phyloP scores from a whole-genome alignment of 2,888 invertebrate species.

The Heterodera filipjevi region DNA sequence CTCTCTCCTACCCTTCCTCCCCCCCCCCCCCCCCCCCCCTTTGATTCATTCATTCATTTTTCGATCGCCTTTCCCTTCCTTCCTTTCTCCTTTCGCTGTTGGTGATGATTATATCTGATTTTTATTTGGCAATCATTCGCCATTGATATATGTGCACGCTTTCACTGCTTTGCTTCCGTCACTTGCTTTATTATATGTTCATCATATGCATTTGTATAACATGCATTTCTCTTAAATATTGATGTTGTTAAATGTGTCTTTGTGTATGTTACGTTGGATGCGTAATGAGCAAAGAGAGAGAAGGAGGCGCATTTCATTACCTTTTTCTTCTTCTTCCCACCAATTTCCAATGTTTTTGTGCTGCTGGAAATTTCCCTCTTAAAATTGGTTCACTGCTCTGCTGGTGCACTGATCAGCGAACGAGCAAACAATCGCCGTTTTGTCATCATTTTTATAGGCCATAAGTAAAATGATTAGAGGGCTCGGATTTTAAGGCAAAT shows the following conservation, averaged over 20 bases:
- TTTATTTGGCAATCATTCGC: no score
- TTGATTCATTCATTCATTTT: background rate
- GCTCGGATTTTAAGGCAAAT: no score
- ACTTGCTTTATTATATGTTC: background rate
- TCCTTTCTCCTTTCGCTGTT: background rate
- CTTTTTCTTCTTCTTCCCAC: background rate
- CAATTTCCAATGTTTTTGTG: background rate
- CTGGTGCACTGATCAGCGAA: no score
- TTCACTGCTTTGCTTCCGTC: background rate
- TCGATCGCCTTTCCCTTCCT: background rate
- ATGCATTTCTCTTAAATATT: background rate
- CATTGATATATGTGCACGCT: no score
- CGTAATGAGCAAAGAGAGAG: background rate
- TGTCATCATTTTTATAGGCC: no score
- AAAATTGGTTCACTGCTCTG: background rate
- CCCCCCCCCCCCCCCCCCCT: background rate
- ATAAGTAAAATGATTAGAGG: no score
- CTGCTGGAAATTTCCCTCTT: background rate
- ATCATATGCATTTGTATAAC: background rate
- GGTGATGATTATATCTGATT: no score
- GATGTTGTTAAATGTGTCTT: background rate
- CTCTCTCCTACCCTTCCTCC: background rate
- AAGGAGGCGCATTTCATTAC: background rate
- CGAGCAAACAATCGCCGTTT: no score
- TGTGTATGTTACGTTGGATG: background rate